phyloP scores from a whole-genome alignment of 2,797 vertebrate species.

The Eurystomus glaucurus region DNA sequence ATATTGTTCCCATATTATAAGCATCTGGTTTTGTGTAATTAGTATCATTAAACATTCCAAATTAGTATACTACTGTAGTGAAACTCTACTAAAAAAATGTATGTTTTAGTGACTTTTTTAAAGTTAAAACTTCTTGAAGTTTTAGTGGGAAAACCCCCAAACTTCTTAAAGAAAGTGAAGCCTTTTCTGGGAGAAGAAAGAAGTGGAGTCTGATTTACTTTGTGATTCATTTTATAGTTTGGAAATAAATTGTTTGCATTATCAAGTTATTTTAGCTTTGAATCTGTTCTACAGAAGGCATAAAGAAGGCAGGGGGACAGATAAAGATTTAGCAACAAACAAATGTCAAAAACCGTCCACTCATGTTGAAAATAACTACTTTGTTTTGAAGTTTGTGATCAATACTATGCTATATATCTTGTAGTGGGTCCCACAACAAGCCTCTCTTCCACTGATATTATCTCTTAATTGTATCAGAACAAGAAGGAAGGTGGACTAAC shows the following conservation, averaged over 20 bases:
- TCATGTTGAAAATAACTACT: slow-evolving; percentile 47
- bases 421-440: not conserved
- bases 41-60: not conserved
- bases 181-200: not conserved
- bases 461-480: slow-evolving; percentile 47
- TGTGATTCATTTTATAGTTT: not conserved
- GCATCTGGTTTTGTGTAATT: slow-evolving; percentile 24
- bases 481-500: not conserved
- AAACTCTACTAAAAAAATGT: not conserved
- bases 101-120: not conserved
- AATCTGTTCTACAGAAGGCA: not conserved
- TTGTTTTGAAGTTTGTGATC: slow-evolving; percentile 39
- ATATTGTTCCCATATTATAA: not conserved
- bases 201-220: not conserved
- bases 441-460: not conserved
- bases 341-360: not conserved
- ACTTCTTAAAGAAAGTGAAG: not conserved
- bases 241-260: not conserved
- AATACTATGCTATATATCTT: slow-evolving; percentile 19
- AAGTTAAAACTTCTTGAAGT: not conserved
- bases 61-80: not conserved
- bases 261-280: not conserved
- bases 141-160: not conserved
- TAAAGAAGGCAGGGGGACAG: not conserved
- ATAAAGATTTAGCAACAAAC: not conserved